Evolutionary conservation across 2,797 vertebrate species (phyloP), one percentile per base, ranked within the genome.

Genomic region (Diglossa cyanea): DNA sequence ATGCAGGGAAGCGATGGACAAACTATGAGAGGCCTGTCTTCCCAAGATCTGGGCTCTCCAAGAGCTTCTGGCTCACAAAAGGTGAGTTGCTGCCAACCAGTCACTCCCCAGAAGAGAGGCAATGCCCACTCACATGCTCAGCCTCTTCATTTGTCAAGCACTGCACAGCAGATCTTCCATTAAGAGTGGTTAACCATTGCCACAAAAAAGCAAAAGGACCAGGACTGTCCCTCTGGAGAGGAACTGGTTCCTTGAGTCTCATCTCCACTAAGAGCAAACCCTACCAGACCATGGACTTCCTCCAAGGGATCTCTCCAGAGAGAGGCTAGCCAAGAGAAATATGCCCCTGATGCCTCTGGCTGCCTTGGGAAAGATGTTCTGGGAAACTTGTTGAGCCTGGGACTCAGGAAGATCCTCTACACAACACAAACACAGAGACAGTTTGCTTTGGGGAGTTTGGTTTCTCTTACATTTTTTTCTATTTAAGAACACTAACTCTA

Each of bases 381-480:
- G 72, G 57, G 57, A 74, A 88, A 75, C 6, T 4, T 42, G 21
- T 39, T 65, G 73, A 68, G 37, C 10, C 15, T 70, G 60, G 26
- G 35, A 73, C 10, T 88, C 3, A 1, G 42, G 20, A 77, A 80
- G 6, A 21, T 53, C 60, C 35, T 67, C 78, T 73, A 55, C 11
- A 17, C 8, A 40, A 68, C 23, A 60, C 31, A 91, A 62, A 84
- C 2, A 1, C 37, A 86, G 20, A 79, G 65, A 33, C 3, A 15
- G 4, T 53, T 78, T 8, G 2, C 40, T 71, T 25, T 51, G 35
- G 25, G 53, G 13, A 83, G 28, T 47, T 39, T 26, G 31, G 40
- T 80, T 93, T 90, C 82, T 79, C 53, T 68, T 86, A 70, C 60
- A 40, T 40, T 39, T 48, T 35, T 76, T 54, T 33, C 53, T 13